Evolutionary conservation across 30 jellyfish, hydroid and myxozoan genomes (phyloP).

Genomic region (Pseudorhiza aurosa): DNA sequence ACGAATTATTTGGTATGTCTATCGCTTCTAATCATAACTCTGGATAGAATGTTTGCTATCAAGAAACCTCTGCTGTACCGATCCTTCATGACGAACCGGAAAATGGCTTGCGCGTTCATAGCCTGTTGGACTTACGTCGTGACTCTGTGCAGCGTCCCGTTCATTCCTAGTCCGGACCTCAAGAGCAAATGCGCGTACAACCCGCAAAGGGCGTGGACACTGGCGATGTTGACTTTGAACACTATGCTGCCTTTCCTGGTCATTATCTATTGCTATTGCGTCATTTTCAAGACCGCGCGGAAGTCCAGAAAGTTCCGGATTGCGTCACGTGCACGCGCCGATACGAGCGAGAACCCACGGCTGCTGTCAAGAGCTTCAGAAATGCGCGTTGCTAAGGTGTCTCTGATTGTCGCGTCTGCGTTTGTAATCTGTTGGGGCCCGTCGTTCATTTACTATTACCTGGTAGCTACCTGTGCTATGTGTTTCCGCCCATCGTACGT

Average conservation of each 20-base stretch:
- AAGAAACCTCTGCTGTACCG: constrained; percentile 62
- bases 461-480: constrained; percentile 50
- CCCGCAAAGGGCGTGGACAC: constrained; percentile 79
- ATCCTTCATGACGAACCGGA: constrained; percentile 57
- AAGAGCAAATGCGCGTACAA: constrained; percentile 42
- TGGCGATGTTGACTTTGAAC: constrained; percentile 69
- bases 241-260: constrained; percentile 79
- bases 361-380: constrained; percentile 6
- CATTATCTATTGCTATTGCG: constrained; percentile 37
- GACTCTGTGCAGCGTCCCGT: constrained; percentile 75
- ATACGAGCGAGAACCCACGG: background rate
- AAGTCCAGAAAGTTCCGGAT: constrained; percentile 13
- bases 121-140: constrained; percentile 70
- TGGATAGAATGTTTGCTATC: constrained; percentile 84
- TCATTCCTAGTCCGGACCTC: constrained; percentile 37
- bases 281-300: constrained; percentile 56
- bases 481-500: constrained; percentile 68
- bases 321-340: background rate
- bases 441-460: constrained; percentile 74
- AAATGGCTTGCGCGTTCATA: constrained; percentile 38
- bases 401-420: constrained; percentile 48
- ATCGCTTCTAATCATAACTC: constrained; percentile 53
- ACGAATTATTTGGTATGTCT: constrained; percentile 75
- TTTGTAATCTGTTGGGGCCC: constrained; percentile 94
- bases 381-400: constrained; percentile 53